Conservation (phyloP, 2,113 vertebrate species). For the Chiloscyllium plagiosum region DNA sequence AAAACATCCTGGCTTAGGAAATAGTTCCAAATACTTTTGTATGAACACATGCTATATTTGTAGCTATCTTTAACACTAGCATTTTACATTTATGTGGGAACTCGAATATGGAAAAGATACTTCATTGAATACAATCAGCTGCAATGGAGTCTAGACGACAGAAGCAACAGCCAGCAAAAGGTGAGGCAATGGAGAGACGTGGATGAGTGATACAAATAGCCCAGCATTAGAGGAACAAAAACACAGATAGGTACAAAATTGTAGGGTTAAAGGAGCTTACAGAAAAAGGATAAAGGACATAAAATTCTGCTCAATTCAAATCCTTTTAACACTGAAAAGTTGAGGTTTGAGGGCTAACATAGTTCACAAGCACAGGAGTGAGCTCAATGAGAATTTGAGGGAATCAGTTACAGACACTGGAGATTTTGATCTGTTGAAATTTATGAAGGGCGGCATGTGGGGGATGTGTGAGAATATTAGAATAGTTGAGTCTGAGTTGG, state of each 20-base stretch:
- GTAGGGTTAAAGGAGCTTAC: background rate
- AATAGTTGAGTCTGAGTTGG: background rate
- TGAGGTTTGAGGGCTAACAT: background rate
- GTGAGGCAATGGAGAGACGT: background rate
- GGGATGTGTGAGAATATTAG: background rate
- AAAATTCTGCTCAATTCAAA: no score
- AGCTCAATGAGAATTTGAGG: background rate
- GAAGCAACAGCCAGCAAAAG: background rate
- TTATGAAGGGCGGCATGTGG: background rate
- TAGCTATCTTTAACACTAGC: no score
- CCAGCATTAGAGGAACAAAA: background rate
- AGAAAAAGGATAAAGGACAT: background rate
- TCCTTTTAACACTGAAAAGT: background rate
- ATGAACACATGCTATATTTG: background rate
- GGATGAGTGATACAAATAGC: background rate
- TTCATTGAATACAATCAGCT: background rate
- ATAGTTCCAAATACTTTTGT: background rate
- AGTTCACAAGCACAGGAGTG: background rate
- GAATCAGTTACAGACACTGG: background rate
- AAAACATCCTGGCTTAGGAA: slow-evolving; percentile 29
- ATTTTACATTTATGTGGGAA: background rate
- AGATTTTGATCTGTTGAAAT: background rate
- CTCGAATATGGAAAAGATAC: background rate
- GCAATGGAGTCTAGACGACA: background rate
- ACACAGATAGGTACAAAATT: no score